A percentile compares a stretch with the other conserved stretches of the same genome.
phyloP scores from a whole-genome alignment of 1,140 invertebrate genomes.

The Arion vulgaris region DNA sequence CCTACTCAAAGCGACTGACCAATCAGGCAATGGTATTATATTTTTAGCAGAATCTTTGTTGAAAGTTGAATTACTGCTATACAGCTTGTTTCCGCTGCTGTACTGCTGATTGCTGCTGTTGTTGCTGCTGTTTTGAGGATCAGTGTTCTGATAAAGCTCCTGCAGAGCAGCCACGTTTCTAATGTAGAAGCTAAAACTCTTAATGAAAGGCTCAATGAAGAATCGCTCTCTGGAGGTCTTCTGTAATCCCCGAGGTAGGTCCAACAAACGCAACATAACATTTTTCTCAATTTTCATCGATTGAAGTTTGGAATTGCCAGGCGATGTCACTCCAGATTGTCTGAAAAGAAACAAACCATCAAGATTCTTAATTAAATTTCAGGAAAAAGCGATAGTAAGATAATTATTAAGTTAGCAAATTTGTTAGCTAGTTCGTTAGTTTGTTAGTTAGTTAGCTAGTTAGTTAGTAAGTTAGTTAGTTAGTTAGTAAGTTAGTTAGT shows the following conservation, averaged over 20 bases:
- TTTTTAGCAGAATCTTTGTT: neutral
- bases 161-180: neutral
- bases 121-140: neutral
- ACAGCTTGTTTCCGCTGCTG: neutral
- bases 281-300: neutral
- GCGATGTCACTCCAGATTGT: neutral
- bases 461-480: too few species aligned
- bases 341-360: neutral
- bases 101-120: neutral
- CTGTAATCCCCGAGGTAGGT: neutral
- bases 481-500: too few species aligned
- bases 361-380: too few species aligned
- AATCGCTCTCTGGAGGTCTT: neutral
- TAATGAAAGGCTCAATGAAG: neutral
- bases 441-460: too few species aligned
- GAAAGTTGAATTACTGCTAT: neutral
- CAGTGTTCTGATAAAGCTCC: neutral
- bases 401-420: too few species aligned
- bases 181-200: neutral
- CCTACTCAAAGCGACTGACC: conserved; percentile 19
- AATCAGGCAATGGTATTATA: conserved; percentile 39
- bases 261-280: conserved; percentile 1
- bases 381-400: too few species aligned
- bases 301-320: neutral
- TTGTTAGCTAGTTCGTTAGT: too few species aligned